A percentile compares a stretch with the other conserved stretches of the same genome.
Evolutionary conservation across 1,140 invertebrate genomes (phyloP).

Genomic region (Conus betulinus): DNA sequence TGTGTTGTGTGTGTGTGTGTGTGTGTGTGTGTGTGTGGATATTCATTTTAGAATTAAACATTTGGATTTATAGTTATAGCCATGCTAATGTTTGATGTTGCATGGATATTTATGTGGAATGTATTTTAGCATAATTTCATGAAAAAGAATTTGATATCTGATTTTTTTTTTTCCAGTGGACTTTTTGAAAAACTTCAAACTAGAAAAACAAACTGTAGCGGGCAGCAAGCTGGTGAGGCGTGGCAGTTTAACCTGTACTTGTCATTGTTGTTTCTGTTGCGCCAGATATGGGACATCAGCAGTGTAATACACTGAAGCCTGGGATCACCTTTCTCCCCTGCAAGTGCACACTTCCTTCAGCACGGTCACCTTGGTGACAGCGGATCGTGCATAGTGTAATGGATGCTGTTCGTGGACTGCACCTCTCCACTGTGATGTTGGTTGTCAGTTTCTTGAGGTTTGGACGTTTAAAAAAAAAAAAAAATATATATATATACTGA

Average conservation of each 20-base stretch:
- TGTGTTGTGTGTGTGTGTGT: no score
- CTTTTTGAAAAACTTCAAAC: no score
- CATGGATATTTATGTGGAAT: background rate
- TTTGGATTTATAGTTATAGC: background rate
- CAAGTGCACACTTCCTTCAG: background rate
- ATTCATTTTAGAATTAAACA: background rate
- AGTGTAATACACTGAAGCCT: conserved; percentile 62
- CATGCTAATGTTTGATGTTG: background rate
- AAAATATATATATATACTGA: no score
- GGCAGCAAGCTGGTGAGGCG: no score
- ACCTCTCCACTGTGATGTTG: background rate
- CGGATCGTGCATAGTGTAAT: background rate
- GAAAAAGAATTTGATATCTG: no score
- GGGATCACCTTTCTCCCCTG: no score
- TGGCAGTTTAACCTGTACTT: no score
- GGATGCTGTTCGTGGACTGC: background rate
- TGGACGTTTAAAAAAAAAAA: background rate
- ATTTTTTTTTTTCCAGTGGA: no score
- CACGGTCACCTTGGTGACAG: background rate
- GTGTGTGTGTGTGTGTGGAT: background rate
- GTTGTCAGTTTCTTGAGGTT: background rate
- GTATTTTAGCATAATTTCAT: no score
- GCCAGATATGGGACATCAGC: conserved; percentile 73
- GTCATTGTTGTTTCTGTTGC: no score
- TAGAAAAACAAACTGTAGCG: no score